Conservation (phyloP, 2,888 invertebrate species). For the Scaptomyza cyrtandrae region DNA sequence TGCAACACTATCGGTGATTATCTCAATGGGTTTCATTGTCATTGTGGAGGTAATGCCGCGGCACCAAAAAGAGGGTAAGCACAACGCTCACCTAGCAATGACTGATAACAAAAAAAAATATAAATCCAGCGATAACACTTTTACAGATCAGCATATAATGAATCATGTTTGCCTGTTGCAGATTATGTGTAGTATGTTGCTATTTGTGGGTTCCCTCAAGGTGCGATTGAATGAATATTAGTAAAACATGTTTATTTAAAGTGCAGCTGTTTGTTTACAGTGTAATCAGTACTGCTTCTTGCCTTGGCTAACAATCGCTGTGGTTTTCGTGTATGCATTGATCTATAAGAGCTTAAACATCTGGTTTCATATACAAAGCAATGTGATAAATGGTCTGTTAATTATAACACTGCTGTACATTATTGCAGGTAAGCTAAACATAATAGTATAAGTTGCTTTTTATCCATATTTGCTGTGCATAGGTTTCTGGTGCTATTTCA, state of each 20-base stretch:
- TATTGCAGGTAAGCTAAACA: constrained; percentile 38
- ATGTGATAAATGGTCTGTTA: fast-evolving
- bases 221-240: constrained; percentile 8
- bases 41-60: background rate
- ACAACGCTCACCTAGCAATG: background rate
- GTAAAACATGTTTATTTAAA: background rate
- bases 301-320: constrained; percentile 53
- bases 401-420: constrained; percentile 11
- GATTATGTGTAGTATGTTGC: constrained; percentile 23
- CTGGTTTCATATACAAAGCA: background rate
- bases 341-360: constrained; percentile 23
- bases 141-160: constrained; percentile 27
- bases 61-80: constrained; percentile 18
- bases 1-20: constrained; percentile 30
- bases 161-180: constrained; percentile 55
- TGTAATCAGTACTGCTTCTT: constrained; percentile 40
- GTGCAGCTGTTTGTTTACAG: constrained; percentile 11
- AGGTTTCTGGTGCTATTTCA: constrained; percentile 59
- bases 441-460: background rate
- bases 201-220: constrained; percentile 30
- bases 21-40: constrained; percentile 32
- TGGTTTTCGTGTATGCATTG: constrained; percentile 43
- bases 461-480: background rate
- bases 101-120: constrained; percentile 18
- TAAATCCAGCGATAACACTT: background rate